phyloP scores from a whole-genome alignment of 1,140 invertebrate species.

The Drosophila persimilis region DNA sequence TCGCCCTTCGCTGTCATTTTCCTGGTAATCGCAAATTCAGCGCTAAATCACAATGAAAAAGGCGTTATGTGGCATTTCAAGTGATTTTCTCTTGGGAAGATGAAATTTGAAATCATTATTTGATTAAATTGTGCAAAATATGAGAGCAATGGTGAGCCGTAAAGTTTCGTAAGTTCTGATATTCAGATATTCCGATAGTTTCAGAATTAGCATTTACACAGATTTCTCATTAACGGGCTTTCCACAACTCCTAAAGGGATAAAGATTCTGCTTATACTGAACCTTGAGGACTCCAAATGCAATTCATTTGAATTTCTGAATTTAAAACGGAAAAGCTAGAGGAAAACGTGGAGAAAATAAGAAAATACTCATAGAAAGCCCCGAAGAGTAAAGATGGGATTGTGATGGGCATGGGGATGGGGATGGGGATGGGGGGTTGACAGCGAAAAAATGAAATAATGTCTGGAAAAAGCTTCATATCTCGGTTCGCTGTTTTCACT shows the following conservation, averaged over 20 bases:
- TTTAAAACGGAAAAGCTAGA: slow-evolving; percentile 28
- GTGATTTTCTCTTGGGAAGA: slow-evolving; percentile 71
- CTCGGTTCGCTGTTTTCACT: slow-evolving; percentile 26
- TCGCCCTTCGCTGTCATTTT: slow-evolving; percentile 46
- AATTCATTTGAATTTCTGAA: slow-evolving; percentile 53
- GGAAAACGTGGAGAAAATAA: slow-evolving; percentile 13
- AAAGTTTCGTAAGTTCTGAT: too few species aligned
- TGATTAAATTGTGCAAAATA: slow-evolving; percentile 49
- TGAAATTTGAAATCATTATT: slow-evolving; percentile 56
- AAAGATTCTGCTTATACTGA: background rate
- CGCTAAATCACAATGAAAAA: slow-evolving; percentile 76
- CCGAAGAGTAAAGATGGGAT: background rate
- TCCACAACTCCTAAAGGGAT: too few species aligned
- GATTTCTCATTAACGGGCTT: too few species aligned
- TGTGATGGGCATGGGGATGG: too few species aligned
- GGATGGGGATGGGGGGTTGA: background rate
- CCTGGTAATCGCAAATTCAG: slow-evolving; percentile 68
- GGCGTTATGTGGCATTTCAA: slow-evolving; percentile 75
- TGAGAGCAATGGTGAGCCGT: background rate
- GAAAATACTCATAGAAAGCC: slow-evolving; percentile 9
- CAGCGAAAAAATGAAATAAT: slow-evolving; percentile 65
- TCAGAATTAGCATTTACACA: too few species aligned
- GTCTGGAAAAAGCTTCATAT: slow-evolving; percentile 44
- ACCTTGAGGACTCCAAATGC: slow-evolving; percentile 35
- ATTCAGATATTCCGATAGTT: too few species aligned